Base-by-base conservation (phyloP, 2,888 invertebrate genomes). In the Lamellibrachia satsuma region DNA sequence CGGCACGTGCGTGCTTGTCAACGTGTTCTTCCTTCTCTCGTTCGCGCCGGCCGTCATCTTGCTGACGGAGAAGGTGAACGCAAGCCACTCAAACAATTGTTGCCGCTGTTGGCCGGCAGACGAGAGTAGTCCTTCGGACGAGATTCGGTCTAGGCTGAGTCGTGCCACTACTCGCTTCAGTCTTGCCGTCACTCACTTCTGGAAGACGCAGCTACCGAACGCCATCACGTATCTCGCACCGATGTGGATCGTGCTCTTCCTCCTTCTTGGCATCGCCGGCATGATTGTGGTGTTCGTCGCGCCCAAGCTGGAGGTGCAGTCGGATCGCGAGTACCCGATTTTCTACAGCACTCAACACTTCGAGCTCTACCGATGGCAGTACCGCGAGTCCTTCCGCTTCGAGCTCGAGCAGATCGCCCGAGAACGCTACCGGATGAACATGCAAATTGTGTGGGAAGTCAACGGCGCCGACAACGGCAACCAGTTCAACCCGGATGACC, bases 11-110 rank as follows among this genome's bases (percentile, higher is more conserved):
- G 98, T 99, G 93, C 97, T 99, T 94, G 98, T 98, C 93, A 99
- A 99, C 97, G 99, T 98, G 96, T 96, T 98, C 60, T 97, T 99
- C 93, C 98, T 99, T 98, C 97, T 99, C 93, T 98, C 98, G 57
- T 98, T 98, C 98, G 97, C 99, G 95, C 99, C 99, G 92, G 98
- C 98, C 27, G 98, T 98, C 95, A 97, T 99, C 95, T 98, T 98
- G 39, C 97, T 98, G 92, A 97, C 97, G 95, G 98, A 98, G 93
- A 96, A 96, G 94, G 97, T 95, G 95, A 96, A 95, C 93, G 91
- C 92, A 4, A 95, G 95, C 92, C 95, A 95, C 93, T 15, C 55
- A 52, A n/a, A 52, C 39, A 22, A 57, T 3, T 75, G 92, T 15
- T 52, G 52, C 22, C 91, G 75, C 6, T 3, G 22, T 22, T 6